Conservation (phyloP, 2,888 invertebrate genomes). For the Cosmia trapezina region DNA sequence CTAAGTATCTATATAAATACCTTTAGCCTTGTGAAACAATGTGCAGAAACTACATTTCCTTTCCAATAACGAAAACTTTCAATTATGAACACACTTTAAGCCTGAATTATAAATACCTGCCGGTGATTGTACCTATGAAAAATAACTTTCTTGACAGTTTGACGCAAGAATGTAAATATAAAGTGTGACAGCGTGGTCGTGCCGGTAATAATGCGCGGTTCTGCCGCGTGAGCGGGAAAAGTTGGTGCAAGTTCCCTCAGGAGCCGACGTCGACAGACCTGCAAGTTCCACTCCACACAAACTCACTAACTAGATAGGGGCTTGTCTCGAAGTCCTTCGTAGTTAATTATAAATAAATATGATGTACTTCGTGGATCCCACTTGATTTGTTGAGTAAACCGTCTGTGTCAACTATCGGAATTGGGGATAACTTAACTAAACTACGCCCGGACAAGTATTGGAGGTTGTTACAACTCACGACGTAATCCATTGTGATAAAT, state of each 20-base stretch:
- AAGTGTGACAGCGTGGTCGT: slow-evolving; percentile 64
- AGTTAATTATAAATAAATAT: slow-evolving; percentile 63
- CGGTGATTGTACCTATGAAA: slow-evolving; percentile 33
- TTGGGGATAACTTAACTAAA: slow-evolving; percentile 31
- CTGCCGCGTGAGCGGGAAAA: slow-evolving; percentile 74
- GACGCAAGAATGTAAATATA: slow-evolving; percentile 70
- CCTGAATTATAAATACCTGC: slow-evolving; percentile 47
- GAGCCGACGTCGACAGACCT: slow-evolving; percentile 58
- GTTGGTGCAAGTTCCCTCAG: slow-evolving; percentile 71
- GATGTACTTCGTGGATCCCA: slow-evolving; percentile 36
- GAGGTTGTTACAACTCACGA: slow-evolving; percentile 32
- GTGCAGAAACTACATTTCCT: background rate
- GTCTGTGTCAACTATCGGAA: slow-evolving; percentile 47
- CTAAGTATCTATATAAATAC: background rate
- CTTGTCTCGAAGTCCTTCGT: slow-evolving; percentile 61
- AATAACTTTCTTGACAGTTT: slow-evolving; percentile 72
- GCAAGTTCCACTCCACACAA: slow-evolving; percentile 66
- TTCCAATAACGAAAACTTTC: slow-evolving; percentile 18
- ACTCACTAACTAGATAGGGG: slow-evolving; percentile 76
- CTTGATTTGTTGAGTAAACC: slow-evolving; percentile 42
- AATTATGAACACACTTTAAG: slow-evolving; percentile 21
- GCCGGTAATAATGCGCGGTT: slow-evolving; percentile 69
- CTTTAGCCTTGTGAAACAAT: background rate
- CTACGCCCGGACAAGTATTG: slow-evolving; percentile 18
- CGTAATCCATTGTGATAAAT: slow-evolving; percentile 50